Base-by-base conservation (phyloP, 2,113 vertebrate species). In the Perca flavescens region DNA sequence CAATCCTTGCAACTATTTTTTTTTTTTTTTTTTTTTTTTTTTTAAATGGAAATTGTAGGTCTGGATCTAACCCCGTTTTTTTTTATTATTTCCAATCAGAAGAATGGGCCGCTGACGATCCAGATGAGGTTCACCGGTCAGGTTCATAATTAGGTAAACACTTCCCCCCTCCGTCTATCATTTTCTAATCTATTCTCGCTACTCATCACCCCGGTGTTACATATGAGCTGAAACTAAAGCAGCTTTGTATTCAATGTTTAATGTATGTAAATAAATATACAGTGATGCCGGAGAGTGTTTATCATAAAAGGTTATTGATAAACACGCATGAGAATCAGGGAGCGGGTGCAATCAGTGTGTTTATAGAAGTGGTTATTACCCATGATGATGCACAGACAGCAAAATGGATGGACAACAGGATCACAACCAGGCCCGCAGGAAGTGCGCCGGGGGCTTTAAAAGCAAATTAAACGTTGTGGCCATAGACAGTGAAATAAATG, bases 51-150 rank as follows among this genome's bases (percentile, higher is more conserved):
- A 89, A 90, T 79, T 79, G 61, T 74, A 60, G 69, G 43, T 61
- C 80, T 58, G 63, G 53, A 78, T 86, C 81, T 85, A 86, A 88
- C 80, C 68, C 69, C 34, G 43, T 87, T 7, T 40, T 40, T 85
- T 90, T 87, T 7, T 40, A 84, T 90, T 62, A 83, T 79, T 91
- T 80, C 73, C 80, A 84, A 75, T 88, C 83, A 85, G 43, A 73
- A 25, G 79, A 77, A 85, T 82, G 25, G 15, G 25, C 25, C 17
- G 25, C 36, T 83, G 67, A 79, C 64, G 64, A 87, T 63, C 68
- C 78, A 47, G 68, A 68, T 60, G 73, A 69, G 54, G 53, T 43
- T 64, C 64, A 15, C 15, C 66, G 50, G 60, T 86, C 66, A 69
- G 77, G 65, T 69, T 84, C 71, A 77, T 83, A 87, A 85, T 81